Evolutionary conservation across 2,888 invertebrate species (phyloP).

Genomic region (Itoplectis maculator): DNA sequence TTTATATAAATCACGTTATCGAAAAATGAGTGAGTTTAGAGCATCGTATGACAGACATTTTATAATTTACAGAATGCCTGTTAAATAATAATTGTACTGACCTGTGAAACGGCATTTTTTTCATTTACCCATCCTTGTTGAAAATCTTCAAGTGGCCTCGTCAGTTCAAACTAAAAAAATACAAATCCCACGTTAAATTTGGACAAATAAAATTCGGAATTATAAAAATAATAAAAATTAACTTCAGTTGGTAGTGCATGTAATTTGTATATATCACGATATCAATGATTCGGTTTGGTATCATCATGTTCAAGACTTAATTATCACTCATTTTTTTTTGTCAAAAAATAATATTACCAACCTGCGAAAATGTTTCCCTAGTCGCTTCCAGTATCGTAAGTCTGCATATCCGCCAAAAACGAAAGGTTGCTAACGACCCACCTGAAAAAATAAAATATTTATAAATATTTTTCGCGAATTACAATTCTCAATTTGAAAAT

Average conservation of each 20-base stretch:
- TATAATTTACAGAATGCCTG: conserved; percentile 27
- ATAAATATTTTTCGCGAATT: too few relatives aligned
- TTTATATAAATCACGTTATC: conserved; percentile 44
- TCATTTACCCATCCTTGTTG: not conserved
- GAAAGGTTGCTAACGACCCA: not conserved
- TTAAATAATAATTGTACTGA: conserved; percentile 22
- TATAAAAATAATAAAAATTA: conserved; percentile 13
- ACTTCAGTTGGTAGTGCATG: conserved; percentile 59
- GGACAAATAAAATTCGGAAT: not conserved
- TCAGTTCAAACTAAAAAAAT: not conserved
- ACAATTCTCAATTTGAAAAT: not conserved
- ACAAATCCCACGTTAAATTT: not conserved
- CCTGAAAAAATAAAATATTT: too few relatives aligned
- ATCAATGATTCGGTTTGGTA: conserved; percentile 65
- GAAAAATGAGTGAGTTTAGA: conserved; percentile 31
- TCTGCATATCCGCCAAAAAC: not conserved
- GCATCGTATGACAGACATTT: conserved; percentile 27
- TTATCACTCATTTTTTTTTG: not conserved
- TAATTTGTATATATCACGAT: conserved; percentile 61
- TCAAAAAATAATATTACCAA: not conserved
- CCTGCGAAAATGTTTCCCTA: not conserved
- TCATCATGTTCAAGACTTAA: conserved; percentile 47
- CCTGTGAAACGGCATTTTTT: conserved; percentile 19
- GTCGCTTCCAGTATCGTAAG: not conserved
- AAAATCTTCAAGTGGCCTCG: not conserved